Conservation (phyloP, 2,797 vertebrate genomes). For the Muscicapa comitata region DNA sequence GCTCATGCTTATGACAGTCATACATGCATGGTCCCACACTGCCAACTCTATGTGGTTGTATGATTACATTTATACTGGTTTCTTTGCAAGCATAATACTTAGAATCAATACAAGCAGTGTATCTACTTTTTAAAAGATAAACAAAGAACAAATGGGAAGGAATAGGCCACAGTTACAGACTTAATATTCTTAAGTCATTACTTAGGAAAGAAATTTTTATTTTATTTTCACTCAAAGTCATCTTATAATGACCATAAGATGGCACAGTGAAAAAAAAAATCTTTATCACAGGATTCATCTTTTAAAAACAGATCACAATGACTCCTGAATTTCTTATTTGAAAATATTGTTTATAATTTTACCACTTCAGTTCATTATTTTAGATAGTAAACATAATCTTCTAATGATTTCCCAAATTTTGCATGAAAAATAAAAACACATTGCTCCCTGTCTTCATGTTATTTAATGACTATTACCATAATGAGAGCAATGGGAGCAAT, state of each 20-base stretch:
- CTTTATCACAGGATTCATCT: not conserved
- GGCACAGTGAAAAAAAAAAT: not conserved
- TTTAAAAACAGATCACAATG: not conserved
- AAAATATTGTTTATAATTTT: constrained; percentile 33
- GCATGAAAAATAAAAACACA: constrained; percentile 47
- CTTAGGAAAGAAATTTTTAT: not conserved
- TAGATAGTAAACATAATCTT: constrained; percentile 11
- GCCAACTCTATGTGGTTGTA: not conserved
- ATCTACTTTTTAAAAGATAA: not conserved
- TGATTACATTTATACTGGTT: not conserved
- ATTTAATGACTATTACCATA: constrained; percentile 52
- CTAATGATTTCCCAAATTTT: constrained; percentile 16
- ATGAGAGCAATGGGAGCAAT: constrained; percentile 48
- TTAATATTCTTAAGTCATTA: not conserved
- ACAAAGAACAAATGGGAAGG: not conserved
- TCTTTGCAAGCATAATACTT: not conserved
- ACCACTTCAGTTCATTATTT: constrained; percentile 30
- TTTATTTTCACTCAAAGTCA: not conserved
- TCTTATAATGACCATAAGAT: not conserved
- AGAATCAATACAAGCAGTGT: not conserved
- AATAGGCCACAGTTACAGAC: constrained; percentile 9
- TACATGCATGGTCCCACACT: constrained; percentile 21
- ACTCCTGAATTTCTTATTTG: not conserved
- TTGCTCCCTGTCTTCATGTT: constrained; percentile 2
- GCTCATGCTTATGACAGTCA: constrained; percentile 30